These are phyloP conservation scores for Gadus macrocephalus DNA, from an alignment of 2,113 vertebrate genomes.

Conservation along the genomic window DNA sequence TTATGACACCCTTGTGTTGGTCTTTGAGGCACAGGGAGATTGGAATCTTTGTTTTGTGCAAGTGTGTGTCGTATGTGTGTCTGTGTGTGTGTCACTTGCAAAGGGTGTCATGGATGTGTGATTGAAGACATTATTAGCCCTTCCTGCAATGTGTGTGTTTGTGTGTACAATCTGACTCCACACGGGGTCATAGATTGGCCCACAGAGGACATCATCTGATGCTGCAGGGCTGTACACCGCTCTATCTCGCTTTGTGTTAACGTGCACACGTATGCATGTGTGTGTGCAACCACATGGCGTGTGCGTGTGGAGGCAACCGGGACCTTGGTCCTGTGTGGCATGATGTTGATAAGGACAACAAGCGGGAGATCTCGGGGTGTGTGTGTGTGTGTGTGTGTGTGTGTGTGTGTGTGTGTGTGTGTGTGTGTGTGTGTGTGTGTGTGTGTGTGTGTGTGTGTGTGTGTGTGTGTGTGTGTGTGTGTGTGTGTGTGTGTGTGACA, in stretches of 20 bases:
- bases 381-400: background rate
- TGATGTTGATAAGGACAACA: slow-evolving; percentile 67
- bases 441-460: slow-evolving; percentile 11
- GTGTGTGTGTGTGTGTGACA: slow-evolving; percentile 18
- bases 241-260: background rate
- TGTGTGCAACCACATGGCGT: slow-evolving; percentile 3
- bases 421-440: background rate
- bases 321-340: slow-evolving; percentile 62
- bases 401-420: slow-evolving; percentile 17
- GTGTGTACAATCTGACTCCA: slow-evolving; percentile 12
- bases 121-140: slow-evolving; percentile 77
- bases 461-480: slow-evolving; percentile 13
- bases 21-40: slow-evolving; percentile 71
- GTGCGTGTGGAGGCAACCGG: slow-evolving; percentile 35
- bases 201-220: slow-evolving; percentile 59
- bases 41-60: slow-evolving; percentile 49
- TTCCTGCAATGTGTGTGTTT: slow-evolving; percentile 36
- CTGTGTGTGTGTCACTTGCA: slow-evolving; percentile 45
- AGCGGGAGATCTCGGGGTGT: slow-evolving; percentile 39
- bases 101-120: slow-evolving; percentile 61
- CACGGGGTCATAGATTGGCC: slow-evolving; percentile 55
- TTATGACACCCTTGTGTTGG: slow-evolving; percentile 69
- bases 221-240: slow-evolving; percentile 36
- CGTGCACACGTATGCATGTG: slow-evolving; percentile 8
- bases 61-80: slow-evolving; percentile 32